Percentiles rank a stretch among this genome's conserved stretches.
These are phyloP conservation scores for Cranoglanis bouderius DNA, from an alignment of 2,113 vertebrate species.

Conservation along the genomic window DNA sequence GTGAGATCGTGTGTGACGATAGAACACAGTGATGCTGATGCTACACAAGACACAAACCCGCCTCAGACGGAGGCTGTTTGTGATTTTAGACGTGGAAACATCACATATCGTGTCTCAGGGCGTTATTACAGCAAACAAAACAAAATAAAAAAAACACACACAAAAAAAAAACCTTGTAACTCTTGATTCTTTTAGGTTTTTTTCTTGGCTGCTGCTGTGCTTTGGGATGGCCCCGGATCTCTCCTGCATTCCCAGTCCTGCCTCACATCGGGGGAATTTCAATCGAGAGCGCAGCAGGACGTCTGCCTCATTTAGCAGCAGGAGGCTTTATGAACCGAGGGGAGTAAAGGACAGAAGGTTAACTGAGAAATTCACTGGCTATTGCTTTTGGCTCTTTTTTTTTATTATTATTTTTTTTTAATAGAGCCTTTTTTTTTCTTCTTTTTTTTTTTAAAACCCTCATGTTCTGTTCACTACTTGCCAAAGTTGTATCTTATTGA, in stretches of 20 bases:
- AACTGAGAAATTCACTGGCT: conserved; percentile 67
- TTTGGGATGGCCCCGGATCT: not conserved
- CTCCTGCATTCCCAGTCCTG: conserved; percentile 48
- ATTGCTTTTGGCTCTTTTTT: conserved; percentile 49
- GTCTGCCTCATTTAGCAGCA: conserved; percentile 70
- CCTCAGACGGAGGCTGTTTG: not conserved
- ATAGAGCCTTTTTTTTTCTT: not conserved
- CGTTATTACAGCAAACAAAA: not conserved
- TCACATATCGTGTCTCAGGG: not conserved
- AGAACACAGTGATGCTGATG: not conserved
- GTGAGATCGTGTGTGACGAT: not conserved
- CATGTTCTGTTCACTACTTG: not conserved
- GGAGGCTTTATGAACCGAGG: conserved; percentile 56
- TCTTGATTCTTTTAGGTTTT: not conserved
- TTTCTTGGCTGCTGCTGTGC: not conserved
- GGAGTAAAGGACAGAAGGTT: conserved; percentile 66
- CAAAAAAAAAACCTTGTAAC: not conserved
- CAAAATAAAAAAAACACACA: too few relatives aligned
- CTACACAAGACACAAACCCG: not conserved
- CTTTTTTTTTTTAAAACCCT: not conserved
- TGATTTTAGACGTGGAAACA: not conserved
- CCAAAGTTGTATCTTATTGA: not conserved
- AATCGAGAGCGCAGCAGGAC: conserved; percentile 60
- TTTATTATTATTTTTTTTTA: not conserved
- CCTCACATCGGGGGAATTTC: conserved; percentile 67